Evolutionary conservation across 2,113 vertebrate species (phyloP).

Genomic region (Grallaria varia): DNA sequence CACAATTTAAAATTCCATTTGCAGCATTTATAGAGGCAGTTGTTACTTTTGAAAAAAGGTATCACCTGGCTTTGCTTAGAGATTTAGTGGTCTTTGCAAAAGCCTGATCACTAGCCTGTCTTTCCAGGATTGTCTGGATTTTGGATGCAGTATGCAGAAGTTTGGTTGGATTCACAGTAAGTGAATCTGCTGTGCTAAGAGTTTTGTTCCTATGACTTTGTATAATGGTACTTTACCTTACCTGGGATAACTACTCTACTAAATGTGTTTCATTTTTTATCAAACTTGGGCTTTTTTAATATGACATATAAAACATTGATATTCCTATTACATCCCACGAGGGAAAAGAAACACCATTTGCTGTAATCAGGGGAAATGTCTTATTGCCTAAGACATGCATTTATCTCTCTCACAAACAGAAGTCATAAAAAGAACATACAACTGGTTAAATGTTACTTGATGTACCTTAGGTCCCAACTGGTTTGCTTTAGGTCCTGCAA

Average conservation of each 20-base stretch:
- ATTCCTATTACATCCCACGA: conserved; percentile 42
- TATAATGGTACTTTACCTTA: conserved; percentile 31
- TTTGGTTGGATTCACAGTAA: neutral
- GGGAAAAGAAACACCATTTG: conserved; percentile 71
- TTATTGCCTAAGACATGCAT: conserved; percentile 63
- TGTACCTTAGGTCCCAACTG: conserved; percentile 56
- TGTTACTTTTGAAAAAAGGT: neutral
- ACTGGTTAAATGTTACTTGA: conserved; percentile 68
- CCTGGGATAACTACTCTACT: conserved; percentile 49
- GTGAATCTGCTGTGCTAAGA: neutral
- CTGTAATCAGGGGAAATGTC: conserved; percentile 68
- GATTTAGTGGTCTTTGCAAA: neutral
- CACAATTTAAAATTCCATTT: conserved; percentile 9
- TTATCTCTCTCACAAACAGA: conserved; percentile 70
- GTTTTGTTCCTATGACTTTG: neutral
- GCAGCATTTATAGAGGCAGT: neutral
- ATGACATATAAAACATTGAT: conserved; percentile 64
- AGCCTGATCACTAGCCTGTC: neutral
- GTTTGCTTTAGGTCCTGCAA: conserved; percentile 51
- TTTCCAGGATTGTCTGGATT: neutral
- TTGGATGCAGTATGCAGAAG: neutral
- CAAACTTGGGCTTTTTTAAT: conserved; percentile 62
- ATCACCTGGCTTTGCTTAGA: neutral
- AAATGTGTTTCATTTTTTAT: conserved; percentile 69
- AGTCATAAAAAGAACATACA: conserved; percentile 72